Percentiles rank a stretch among this genome's conserved stretches.
Evolutionary conservation across 2,888 invertebrate genomes (phyloP).

Genomic region (Drosophila nr. fundita): DNA sequence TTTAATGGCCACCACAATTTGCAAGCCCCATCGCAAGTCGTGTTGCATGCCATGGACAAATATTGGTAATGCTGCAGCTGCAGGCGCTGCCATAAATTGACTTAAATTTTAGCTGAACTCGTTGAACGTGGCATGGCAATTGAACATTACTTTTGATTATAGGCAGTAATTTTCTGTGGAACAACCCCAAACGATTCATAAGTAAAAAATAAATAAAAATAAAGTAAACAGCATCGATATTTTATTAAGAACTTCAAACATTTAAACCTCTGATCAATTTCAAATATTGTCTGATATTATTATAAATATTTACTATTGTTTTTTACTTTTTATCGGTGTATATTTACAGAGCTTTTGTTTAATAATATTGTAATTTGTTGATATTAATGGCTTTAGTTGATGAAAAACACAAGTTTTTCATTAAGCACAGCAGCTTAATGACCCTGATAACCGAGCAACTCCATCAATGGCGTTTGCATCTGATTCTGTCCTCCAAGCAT

Average conservation of each 20-base stretch:
- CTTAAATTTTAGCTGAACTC: slow-evolving; percentile 49
- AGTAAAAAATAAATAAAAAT: not conserved
- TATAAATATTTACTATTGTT: not conserved
- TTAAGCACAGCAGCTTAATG: slow-evolving; percentile 8
- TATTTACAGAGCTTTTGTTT: not conserved
- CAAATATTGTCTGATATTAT: not conserved
- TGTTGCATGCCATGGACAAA: slow-evolving; percentile 51
- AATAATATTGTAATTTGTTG: slow-evolving; percentile 21
- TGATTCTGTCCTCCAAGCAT: slow-evolving; percentile 5
- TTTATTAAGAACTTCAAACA: not conserved
- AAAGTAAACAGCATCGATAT: not conserved
- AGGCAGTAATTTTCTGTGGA: not conserved
- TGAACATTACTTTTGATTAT: slow-evolving; percentile 34
- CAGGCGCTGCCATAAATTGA: slow-evolving; percentile 46
- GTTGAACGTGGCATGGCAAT: slow-evolving; percentile 53
- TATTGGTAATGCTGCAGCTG: slow-evolving; percentile 30
- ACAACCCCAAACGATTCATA: not conserved
- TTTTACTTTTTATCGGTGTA: not conserved
- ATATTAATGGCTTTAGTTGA: slow-evolving; percentile 5
- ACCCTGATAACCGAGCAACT: slow-evolving; percentile 37
- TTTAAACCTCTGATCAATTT: not conserved
- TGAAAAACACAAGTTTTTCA: not conserved
- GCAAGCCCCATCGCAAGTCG: not conserved
- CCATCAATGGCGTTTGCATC: slow-evolving; percentile 35
- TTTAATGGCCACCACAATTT: slow-evolving; percentile 25